Evolutionary conservation across 2,888 invertebrate species (phyloP).

Genomic region (Nomada fabriciana): DNA sequence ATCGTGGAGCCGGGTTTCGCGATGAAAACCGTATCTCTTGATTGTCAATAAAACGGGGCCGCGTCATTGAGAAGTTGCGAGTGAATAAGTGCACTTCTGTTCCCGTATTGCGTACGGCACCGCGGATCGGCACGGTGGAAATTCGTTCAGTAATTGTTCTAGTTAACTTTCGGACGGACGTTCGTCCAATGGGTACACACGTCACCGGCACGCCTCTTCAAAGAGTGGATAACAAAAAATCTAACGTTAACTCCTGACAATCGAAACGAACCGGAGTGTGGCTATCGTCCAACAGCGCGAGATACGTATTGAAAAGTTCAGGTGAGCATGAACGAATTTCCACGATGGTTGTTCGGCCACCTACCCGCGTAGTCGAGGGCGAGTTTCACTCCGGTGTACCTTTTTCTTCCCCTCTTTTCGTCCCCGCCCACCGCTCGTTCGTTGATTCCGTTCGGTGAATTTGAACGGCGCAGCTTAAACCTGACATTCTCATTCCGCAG

Average conservation of each 20-base stretch:
- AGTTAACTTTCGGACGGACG: constrained; percentile 24
- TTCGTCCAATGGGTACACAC: not conserved
- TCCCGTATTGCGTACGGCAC: not conserved
- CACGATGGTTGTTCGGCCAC: not conserved
- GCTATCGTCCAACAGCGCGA: not conserved
- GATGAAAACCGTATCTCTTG: constrained; percentile 48
- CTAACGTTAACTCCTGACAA: constrained; percentile 13
- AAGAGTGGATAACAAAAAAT: not conserved
- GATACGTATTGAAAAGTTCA: not conserved
- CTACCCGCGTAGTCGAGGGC: too few relatives aligned
- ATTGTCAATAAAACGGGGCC: constrained; percentile 54
- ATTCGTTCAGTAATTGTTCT: constrained; percentile 49
- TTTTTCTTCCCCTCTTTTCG: not conserved
- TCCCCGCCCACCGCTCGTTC: too few relatives aligned
- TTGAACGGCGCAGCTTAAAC: not conserved
- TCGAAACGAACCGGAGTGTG: not conserved
- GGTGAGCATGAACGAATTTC: constrained; percentile 5
- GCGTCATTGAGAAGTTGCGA: constrained; percentile 37
- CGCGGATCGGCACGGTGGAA: not conserved
- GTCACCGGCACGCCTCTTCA: constrained; percentile 10
- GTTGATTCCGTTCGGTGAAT: not conserved
- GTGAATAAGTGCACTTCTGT: constrained; percentile 27
- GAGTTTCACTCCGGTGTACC: too few relatives aligned
- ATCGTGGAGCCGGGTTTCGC: not conserved
- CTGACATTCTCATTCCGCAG: constrained; percentile 36